Evolutionary conservation across 2,888 invertebrate species (phyloP), one percentile per base, ranked within the genome.

Genomic region (Charanyca ferruginea): DNA sequence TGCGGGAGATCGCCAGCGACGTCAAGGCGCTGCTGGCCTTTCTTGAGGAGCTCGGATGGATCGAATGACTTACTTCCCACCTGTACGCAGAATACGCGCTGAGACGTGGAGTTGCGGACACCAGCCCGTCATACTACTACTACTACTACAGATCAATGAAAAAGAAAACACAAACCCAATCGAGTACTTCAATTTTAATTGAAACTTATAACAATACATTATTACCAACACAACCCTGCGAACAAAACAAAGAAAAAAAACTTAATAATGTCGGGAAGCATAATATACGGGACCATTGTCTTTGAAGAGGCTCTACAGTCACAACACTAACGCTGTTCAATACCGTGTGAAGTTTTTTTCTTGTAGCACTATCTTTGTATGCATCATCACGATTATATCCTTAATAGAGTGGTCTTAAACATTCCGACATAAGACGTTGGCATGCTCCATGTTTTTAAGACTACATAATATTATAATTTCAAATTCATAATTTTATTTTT

Each of bases 231-330:
- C 16, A 52, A 52, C 18, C 7, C n/a, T 16, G 9, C 2, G 1
- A 57, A 64, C 6, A 35, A 51, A 52, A 44, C 5, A 42, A 22
- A 55, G n/a, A 52, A 53, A 61, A 49, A 47, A 44, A 55, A 22
- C 32, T 52, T 23, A 23, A 70, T 48, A 52, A 59, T 52, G 25
- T 57, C 58, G 60, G 82, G 73, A 81, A 69, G 80, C 60, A 51
- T n/a, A 59, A 71, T 51, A 81, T 80, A 76, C 82, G 79, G 82
- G 79, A 60, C 66, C 60, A 79, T 79, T 80, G 69, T 80, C 4
- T 11, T 66, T 77, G 32, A 57, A 79, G 81, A 73, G 77, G 49
- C 59, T 62, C 58, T 58, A 45, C 16, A 59, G 47, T 11, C 52
- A 64, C 79, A 75, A 61, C 75, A 75, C 68, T 60, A 66, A 18